These are phyloP conservation scores for Parazoanthus darwini DNA, from an alignment of 92 coral and sea anemone species.

Conservation along the genomic window DNA sequence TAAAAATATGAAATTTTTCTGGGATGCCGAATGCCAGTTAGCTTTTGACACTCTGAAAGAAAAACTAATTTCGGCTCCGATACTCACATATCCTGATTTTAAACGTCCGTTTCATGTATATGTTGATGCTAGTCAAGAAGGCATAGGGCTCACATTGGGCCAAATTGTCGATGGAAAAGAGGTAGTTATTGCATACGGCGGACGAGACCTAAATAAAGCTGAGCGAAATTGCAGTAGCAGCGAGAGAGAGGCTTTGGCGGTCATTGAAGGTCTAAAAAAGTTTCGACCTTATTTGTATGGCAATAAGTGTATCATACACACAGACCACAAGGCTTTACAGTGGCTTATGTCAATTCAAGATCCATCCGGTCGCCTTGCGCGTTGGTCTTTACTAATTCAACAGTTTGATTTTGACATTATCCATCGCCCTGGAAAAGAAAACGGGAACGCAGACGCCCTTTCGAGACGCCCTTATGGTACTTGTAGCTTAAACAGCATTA, in stretches of 20 bases:
- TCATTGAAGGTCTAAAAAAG: constrained; percentile 40
- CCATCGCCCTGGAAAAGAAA: too few relatives aligned
- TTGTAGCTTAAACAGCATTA: not conserved
- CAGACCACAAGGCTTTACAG: constrained; percentile 41
- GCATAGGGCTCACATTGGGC: constrained; percentile 22
- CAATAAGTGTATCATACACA: constrained; percentile 29
- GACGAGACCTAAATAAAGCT: constrained; percentile 51
- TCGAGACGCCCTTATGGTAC: constrained; percentile 39
- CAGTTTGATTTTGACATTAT: too few relatives aligned
- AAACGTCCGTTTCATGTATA: constrained; percentile 30
- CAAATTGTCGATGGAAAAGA: constrained; percentile 39
- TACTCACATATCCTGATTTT: constrained; percentile 45
- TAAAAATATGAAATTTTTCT: constrained; percentile 32
- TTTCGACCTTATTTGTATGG: constrained; percentile 53
- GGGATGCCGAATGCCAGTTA: constrained; percentile 36
- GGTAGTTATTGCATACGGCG: constrained; percentile 48
- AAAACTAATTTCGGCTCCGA: constrained; percentile 29
- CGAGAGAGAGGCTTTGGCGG: constrained; percentile 54
- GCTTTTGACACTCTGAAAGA: constrained; percentile 46
- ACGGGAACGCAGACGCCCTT: not conserved
- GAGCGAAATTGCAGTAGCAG: constrained; percentile 31
- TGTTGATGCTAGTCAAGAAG: constrained; percentile 41
- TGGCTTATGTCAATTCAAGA: constrained; percentile 51
- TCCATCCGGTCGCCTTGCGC: constrained; percentile 42
- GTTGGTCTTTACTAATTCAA: not conserved